A percentile compares a stretch with the other conserved stretches of the same genome.
These are phyloP conservation scores for Vulpes ferrilata DNA, from an alignment of 2,113 vertebrate species.

Conservation along the genomic window DNA sequence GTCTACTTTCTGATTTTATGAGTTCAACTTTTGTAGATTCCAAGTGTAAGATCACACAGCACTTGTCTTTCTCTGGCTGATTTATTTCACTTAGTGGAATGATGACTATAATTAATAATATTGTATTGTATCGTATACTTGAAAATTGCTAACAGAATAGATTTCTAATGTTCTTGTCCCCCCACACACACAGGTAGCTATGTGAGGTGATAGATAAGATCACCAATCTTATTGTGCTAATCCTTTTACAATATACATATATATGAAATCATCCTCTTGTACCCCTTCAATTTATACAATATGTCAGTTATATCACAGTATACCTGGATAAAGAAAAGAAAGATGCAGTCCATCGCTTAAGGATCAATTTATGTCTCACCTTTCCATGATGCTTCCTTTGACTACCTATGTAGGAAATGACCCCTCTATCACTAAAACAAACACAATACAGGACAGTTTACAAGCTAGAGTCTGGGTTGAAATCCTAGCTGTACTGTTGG, in stretches of 20 bases:
- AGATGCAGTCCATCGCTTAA: not conserved
- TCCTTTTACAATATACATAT: not conserved
- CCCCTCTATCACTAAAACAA: not conserved
- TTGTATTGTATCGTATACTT: not conserved
- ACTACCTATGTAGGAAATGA: not conserved
- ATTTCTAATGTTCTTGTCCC: not conserved
- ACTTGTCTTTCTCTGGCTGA: not conserved
- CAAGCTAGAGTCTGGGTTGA: not conserved
- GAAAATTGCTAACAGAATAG: not conserved
- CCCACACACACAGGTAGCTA: not conserved
- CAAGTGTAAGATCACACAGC: not conserved
- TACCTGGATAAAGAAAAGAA: not conserved
- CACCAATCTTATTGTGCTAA: not conserved
- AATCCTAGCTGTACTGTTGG: not conserved
- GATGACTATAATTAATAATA: not conserved
- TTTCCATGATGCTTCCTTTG: not conserved
- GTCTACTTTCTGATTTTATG: not conserved
- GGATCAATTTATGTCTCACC: not conserved
- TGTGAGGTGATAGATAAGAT: not conserved
- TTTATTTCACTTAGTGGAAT: constrained; percentile 1
- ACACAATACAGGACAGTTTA: not conserved
- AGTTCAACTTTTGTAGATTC: not conserved
- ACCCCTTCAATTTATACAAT: not conserved
- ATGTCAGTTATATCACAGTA: not conserved
- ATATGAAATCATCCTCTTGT: not conserved